Evolutionary conservation across 2,797 vertebrate genomes (phyloP), one percentile per base, ranked within the genome.

Genomic region (Vespertilio murinus): DNA sequence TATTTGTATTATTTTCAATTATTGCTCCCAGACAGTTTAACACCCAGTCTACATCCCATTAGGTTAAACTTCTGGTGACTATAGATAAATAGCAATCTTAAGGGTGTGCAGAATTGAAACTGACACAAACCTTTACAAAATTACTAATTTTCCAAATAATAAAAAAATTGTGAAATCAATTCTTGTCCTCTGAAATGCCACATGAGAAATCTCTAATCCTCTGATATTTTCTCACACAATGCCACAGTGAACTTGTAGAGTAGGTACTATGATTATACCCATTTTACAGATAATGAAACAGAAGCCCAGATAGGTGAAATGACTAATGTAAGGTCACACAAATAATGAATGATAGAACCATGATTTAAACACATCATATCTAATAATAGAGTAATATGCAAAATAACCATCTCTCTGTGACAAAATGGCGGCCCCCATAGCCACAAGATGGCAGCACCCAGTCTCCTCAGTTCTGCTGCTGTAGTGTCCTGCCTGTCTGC

Each of bases 31-130:
- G 56, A 89, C 84, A 70, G 65, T 82, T 86, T 93, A 94, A 93
- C 40, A 82, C 10, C 17, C 42, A 45, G 7, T 85, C 83, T 82
- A 70, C 42, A 81, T 64, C 42, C 11, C 10, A 78, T 93, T 91
- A 82, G 70, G 35, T 73, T 93, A 93, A 95, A 94, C 74, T 83
- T n/a, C 33, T 94, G 85, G 59, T 88, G 20, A 86, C 49, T 70
- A 17, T 13, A 91, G 80, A 87, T 91, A 91, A 93, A 83, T 82
- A 87, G 38, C 9, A 56, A 38, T 88, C 25, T 93, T 92, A 74
- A 87, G 67, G 2, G 14, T 52, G 38, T 23, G 30, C 5, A 91
- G 64, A 83, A 88, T 80, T 86, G 70, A 91, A 94, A 86, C 35
- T 79, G 56, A 23, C 30, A 88, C 78, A 22, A 20, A 78, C 75